phyloP scores from a whole-genome alignment of 2,797 vertebrate species.

The Myripristis murdjan region DNA sequence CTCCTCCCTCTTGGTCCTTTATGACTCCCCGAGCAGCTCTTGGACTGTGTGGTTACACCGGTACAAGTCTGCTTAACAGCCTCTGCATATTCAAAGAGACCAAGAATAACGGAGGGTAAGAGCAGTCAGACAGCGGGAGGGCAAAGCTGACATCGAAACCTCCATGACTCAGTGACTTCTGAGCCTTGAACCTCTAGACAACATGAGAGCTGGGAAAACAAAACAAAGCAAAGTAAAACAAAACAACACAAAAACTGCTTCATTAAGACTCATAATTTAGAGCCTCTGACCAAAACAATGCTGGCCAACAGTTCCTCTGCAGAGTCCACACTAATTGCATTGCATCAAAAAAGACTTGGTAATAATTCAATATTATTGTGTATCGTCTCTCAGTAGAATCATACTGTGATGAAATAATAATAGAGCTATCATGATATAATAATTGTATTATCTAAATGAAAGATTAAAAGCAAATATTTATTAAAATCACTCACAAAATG shows the following conservation, averaged over 20 bases:
- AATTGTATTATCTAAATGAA: no score
- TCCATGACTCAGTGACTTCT: constrained; percentile 17
- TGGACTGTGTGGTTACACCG: constrained; percentile 58
- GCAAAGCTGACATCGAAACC: constrained; percentile 42
- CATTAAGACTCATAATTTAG: constrained; percentile 5
- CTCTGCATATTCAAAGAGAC: constrained; percentile 58
- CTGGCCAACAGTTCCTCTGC: not conserved
- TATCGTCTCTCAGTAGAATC: no score
- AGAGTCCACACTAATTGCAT: not conserved
- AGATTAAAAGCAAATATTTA: no score
- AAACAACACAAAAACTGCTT: not conserved
- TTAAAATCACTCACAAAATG: no score
- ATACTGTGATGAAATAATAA: no score
- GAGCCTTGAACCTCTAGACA: constrained; percentile 7
- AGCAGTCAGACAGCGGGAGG: constrained; percentile 24
- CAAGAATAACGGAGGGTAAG: constrained; percentile 10
- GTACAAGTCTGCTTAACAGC: constrained; percentile 63
- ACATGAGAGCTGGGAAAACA: not conserved
- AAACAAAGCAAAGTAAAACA: not conserved
- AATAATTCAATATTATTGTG: no score
- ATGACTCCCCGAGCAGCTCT: constrained; percentile 63
- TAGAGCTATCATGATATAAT: no score
- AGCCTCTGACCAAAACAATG: not conserved
- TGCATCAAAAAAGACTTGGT: no score
- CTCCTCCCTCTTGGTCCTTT: constrained; percentile 62